These are phyloP conservation scores for Chydorus sphaericus DNA, from an alignment of 2,888 invertebrate species.

Conservation along the genomic window DNA sequence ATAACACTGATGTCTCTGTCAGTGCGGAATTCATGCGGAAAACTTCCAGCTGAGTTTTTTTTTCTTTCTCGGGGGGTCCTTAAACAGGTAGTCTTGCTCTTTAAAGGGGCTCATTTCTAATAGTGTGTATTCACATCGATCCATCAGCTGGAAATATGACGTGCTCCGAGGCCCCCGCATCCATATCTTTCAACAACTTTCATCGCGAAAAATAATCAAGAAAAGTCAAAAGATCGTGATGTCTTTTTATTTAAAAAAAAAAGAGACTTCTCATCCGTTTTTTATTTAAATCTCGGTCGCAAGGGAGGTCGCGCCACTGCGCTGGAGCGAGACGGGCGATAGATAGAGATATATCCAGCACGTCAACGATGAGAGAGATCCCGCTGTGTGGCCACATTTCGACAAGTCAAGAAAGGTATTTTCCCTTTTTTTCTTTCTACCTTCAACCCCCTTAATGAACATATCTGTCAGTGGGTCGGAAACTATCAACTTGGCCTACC, in stretches of 20 bases:
- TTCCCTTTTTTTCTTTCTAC: too few species aligned
- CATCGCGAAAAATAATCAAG: too few species aligned
- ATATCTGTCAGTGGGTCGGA: conserved; percentile 1
- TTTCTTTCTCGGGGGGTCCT: neutral
- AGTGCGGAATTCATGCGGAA: neutral
- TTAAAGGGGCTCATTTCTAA: neutral
- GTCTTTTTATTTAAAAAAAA: too few species aligned
- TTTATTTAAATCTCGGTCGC: too few species aligned
- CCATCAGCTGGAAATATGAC: neutral
- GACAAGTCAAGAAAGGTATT: conserved; percentile 4
- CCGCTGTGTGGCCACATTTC: conserved; percentile 8
- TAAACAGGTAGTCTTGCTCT: neutral
- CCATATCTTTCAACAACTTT: neutral
- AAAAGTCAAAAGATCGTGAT: neutral
- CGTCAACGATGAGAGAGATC: too few species aligned
- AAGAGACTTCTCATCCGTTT: too few species aligned
- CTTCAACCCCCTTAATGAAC: conserved; percentile 6
- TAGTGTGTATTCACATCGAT: neutral
- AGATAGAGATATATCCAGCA: too few species aligned
- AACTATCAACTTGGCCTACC: neutral
- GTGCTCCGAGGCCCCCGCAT: neutral
- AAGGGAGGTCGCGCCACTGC: too few species aligned
- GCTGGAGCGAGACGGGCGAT: too few species aligned
- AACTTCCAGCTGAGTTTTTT: neutral
- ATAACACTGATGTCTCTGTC: conserved; percentile 6